Base-by-base conservation (phyloP, 2,113 vertebrate genomes). In the Peucedramus taeniatus region DNA sequence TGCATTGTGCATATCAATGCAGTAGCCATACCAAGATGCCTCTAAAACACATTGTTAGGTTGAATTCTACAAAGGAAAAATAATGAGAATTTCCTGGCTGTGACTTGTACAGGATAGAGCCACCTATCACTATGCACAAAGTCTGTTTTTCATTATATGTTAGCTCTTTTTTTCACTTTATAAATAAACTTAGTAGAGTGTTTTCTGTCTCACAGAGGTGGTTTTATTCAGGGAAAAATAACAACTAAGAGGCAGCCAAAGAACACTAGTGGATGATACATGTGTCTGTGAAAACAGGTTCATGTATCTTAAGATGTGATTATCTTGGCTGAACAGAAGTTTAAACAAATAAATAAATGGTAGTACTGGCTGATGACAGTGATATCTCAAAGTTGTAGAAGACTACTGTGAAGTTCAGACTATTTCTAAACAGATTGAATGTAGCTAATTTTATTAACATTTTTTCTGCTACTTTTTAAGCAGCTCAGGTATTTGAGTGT, bases 241-340 rank as follows among this genome's bases (percentile, higher is more conserved):
- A 68, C 64, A 79, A 6, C 47, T 40, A 70, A 83, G 13, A 83
- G 78, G 47, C 59, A 83, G 66, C 74, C 81, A 84, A 85, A 53
- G 54, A 91, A 50, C 64, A 59, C 33, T 54, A 20, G 66, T 57
- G 78, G 63, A 87, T 90, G 80, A 78, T 74, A 61, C n/a, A 23
- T n/a, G 8, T 94, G 88, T 90, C 94, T 94, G 84, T 93, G 71
- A 92, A 97, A 97, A 91, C 83, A 95, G 49, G 83, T 93, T 54
- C 65, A 79, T 2, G 0, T 90, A 79, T 91, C 57, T 89, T 93
- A 31, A 60, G 87, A 49, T 65, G 77, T 83, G 83, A 93, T 97
- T 94, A 72, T 94, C 90, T 95, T 96, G 78, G 69, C 93, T 97
- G 85, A 94, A 78, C 33, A 91, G 87, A 89, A 74, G 37, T 37